Conservation (phyloP, 1,140 invertebrate species). For the Campoletis sonorensis region DNA sequence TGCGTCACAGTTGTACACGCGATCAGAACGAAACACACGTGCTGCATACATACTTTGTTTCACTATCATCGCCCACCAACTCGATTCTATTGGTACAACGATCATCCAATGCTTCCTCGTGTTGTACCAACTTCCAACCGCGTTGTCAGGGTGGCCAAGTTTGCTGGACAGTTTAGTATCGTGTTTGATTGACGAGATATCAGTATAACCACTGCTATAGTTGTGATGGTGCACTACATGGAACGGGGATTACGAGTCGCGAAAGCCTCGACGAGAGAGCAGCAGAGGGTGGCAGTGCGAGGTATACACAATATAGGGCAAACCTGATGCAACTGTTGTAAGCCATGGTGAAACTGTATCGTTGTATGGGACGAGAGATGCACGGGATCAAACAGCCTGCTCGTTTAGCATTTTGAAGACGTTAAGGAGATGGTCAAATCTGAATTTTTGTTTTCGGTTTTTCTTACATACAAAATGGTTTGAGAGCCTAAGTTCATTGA, state of each 20-base stretch:
- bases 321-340: conserved; percentile 6
- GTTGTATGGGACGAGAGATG: background rate
- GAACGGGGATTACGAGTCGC: conserved; percentile 28
- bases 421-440: too few relatives aligned
- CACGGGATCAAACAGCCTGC: background rate
- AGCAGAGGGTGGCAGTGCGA: background rate
- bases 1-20: conserved; percentile 43
- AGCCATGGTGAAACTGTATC: background rate
- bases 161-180: conserved; percentile 43
- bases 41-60: background rate
- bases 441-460: too few relatives aligned
- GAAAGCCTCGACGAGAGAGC: background rate
- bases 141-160: conserved; percentile 35
- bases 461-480: too few relatives aligned
- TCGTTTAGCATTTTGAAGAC: too few relatives aligned
- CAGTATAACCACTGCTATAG: conserved; percentile 28
- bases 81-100: background rate
- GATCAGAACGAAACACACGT: conserved; percentile 33
- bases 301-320: background rate
- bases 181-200: conserved; percentile 44
- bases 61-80: background rate
- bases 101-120: background rate
- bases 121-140: conserved; percentile 36
- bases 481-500: too few relatives aligned
- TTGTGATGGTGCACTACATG: conserved; percentile 5